phyloP scores from a whole-genome alignment of 2,797 vertebrate genomes.

The Pipistrellus nathusii region DNA sequence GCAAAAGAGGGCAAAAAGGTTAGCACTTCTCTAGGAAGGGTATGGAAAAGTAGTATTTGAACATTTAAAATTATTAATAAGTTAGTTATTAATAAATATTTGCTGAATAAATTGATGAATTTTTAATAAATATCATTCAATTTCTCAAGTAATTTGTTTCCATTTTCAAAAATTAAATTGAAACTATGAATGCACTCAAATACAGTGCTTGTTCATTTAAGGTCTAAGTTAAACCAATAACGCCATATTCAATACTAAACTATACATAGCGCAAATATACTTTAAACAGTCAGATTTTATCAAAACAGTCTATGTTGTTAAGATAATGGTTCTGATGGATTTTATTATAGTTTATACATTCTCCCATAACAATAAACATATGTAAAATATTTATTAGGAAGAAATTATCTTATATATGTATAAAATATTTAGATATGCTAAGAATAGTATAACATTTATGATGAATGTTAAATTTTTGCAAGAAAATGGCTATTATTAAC shows the following conservation, averaged over 20 bases:
- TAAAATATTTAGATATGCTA: constrained; percentile 60
- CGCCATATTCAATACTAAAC: background rate
- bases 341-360: constrained; percentile 50
- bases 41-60: background rate
- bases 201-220: background rate
- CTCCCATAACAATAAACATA: constrained; percentile 37
- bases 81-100: constrained; percentile 13
- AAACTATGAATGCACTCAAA: constrained; percentile 16
- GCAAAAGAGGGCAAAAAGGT: background rate
- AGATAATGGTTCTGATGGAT: background rate
- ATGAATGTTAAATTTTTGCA: constrained; percentile 66
- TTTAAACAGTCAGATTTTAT: background rate
- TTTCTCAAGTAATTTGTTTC: constrained; percentile 41
- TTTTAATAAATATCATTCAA: background rate
- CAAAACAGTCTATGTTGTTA: background rate
- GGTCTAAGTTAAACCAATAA: background rate
- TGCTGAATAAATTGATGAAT: constrained; percentile 20
- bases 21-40: background rate
- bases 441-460: constrained; percentile 27
- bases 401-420: constrained; percentile 18
- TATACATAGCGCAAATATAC: background rate
- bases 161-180: constrained; percentile 36
- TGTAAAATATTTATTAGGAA: constrained; percentile 60
- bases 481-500: constrained; percentile 62
- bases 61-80: background rate